phyloP scores from a whole-genome alignment of 2,113 vertebrate species.

The Camelus dromedarius region DNA sequence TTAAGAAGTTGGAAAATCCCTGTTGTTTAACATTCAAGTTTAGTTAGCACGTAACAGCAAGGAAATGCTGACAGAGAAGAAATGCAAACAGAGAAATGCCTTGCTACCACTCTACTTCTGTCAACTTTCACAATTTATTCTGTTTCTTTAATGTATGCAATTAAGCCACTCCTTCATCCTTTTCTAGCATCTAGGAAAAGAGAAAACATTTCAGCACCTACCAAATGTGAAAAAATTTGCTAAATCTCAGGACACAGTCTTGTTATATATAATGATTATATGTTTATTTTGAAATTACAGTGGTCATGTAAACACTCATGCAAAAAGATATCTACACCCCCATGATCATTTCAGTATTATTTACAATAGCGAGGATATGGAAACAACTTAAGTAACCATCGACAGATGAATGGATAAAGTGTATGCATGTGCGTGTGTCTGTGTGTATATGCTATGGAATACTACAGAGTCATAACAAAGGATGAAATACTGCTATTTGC shows the following conservation, averaged over 20 bases:
- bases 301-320: not conserved
- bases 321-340: not conserved
- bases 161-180: conserved; percentile 51
- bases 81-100: conserved; percentile 69
- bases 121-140: conserved; percentile 75
- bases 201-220: conserved; percentile 60
- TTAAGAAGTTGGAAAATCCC: conserved; percentile 61
- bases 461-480: too few species aligned
- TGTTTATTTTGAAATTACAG: conserved; percentile 62
- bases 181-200: conserved; percentile 73
- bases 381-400: not conserved
- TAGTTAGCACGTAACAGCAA: conserved; percentile 61
- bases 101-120: conserved; percentile 53
- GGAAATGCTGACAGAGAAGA: not conserved
- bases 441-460: not conserved
- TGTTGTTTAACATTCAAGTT: conserved; percentile 73
- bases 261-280: not conserved
- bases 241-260: conserved; percentile 37
- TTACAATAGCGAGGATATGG: not conserved
- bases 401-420: not conserved
- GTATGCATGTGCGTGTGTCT: too few species aligned
- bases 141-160: conserved; percentile 41
- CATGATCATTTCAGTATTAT: not conserved
- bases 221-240: conserved; percentile 69
- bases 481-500: too few species aligned